These are phyloP conservation scores for Sebastes goodei DNA, from an alignment of 2,797 vertebrate genomes.

Conservation along the genomic window DNA sequence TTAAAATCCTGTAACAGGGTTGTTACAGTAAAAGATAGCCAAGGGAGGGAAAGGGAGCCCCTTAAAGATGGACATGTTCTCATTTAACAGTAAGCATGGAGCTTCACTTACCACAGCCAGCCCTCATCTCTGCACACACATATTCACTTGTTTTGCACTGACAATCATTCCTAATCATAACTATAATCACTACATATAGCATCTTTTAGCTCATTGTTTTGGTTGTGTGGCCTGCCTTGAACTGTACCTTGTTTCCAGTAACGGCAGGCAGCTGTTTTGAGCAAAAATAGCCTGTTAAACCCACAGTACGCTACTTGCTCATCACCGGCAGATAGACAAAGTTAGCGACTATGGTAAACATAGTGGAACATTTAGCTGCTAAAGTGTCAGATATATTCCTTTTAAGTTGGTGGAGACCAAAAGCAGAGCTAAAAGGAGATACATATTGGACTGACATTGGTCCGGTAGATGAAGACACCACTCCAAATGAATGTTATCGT, in stretches of 20 bases:
- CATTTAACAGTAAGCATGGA: not conserved
- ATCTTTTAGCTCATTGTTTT: not conserved
- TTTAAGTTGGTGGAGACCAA: not conserved
- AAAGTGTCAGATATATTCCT: not conserved
- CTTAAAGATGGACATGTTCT: conserved; percentile 8
- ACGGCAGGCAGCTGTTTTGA: not conserved
- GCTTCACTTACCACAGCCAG: not conserved
- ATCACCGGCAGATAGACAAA: not conserved
- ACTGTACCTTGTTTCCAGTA: not conserved
- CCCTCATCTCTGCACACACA: not conserved
- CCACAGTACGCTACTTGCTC: not conserved
- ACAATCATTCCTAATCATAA: not conserved
- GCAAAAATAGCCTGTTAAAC: too few relatives aligned
- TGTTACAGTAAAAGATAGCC: conserved; percentile 22
- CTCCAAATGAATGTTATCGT: not conserved
- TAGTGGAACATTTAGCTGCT: not conserved
- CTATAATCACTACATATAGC: not conserved
- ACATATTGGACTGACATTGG: not conserved
- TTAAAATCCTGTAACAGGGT: conserved; percentile 47
- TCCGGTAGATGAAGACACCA: not conserved
- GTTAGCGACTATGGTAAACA: not conserved
- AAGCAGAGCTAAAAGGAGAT: not conserved
- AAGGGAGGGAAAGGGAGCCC: not conserved
- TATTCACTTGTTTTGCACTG: not conserved
- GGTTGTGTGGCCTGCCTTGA: not conserved